Evolutionary conservation across 2,113 vertebrate genomes (phyloP).

Genomic region (Hippolais icterina): DNA sequence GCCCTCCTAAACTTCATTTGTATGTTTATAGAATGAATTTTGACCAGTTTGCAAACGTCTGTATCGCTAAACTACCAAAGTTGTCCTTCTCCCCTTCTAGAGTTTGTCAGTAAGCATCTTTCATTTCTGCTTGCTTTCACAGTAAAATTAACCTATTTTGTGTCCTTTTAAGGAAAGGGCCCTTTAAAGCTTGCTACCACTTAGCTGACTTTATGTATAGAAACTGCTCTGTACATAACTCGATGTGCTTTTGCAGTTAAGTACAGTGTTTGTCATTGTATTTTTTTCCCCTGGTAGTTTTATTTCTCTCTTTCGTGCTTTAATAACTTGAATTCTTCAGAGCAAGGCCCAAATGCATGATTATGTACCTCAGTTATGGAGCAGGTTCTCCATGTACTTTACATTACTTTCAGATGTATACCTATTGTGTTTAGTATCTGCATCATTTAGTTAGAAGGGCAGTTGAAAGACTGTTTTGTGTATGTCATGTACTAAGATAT

Average conservation of each 20-base stretch:
- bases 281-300: not conserved
- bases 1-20: not conserved
- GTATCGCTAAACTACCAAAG: accelerated
- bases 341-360: not conserved
- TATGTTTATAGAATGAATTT: not conserved
- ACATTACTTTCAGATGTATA: not conserved
- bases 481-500: not conserved
- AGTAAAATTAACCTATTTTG: accelerated
- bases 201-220: not conserved
- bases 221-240: not conserved
- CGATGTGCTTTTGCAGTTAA: not conserved
- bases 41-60: not conserved
- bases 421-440: not conserved
- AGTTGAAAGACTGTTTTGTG: not conserved
- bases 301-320: not conserved
- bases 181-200: not conserved
- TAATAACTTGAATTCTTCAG: not conserved
- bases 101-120: not conserved
- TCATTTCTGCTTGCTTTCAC: not conserved
- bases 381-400: not conserved
- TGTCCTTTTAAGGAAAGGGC: not conserved
- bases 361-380: not conserved
- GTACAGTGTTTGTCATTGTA: not conserved
- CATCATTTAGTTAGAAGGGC: not conserved
- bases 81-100: accelerated